Evolutionary conservation across 2,888 invertebrate genomes (phyloP).

Genomic region (Hermaeophaga mercurialis): DNA sequence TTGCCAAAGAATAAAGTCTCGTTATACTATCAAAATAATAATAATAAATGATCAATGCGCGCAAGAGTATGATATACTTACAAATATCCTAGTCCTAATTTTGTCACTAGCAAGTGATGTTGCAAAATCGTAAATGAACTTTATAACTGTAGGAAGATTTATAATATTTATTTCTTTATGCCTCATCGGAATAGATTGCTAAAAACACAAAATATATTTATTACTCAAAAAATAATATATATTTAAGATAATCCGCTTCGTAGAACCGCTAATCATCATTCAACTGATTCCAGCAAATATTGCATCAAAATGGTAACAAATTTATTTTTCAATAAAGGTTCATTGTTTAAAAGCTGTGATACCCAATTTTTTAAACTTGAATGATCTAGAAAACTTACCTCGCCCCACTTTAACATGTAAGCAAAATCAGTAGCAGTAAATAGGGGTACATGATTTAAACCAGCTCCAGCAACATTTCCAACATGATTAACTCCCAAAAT

Average conservation of each 20-base stretch:
- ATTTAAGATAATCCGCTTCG: no score
- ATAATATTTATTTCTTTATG: constrained; percentile 78
- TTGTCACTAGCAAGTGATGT: constrained; percentile 72
- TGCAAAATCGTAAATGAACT: constrained; percentile 77
- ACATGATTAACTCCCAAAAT: constrained; percentile 77
- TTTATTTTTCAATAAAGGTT: no score
- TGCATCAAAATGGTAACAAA: no score
- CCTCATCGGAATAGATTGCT: constrained; percentile 80
- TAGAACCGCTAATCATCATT: neutral
- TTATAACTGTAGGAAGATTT: constrained; percentile 73
- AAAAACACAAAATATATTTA: constrained; percentile 46
- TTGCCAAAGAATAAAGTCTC: no score
- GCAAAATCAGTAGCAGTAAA: constrained; percentile 78
- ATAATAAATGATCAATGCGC: no score
- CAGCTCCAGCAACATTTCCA: constrained; percentile 68
- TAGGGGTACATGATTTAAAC: constrained; percentile 68
- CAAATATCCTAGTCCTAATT: constrained; percentile 70
- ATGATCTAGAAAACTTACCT: constrained; percentile 63
- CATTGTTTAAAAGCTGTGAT: no score
- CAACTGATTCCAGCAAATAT: neutral
- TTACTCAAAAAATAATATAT: no score
- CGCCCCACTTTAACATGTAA: constrained; percentile 74
- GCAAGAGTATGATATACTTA: no score
- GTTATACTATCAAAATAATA: no score
- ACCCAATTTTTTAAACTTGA: no score